Conservation (phyloP, 2,113 vertebrate genomes). For the Cynocephalus volans region DNA sequence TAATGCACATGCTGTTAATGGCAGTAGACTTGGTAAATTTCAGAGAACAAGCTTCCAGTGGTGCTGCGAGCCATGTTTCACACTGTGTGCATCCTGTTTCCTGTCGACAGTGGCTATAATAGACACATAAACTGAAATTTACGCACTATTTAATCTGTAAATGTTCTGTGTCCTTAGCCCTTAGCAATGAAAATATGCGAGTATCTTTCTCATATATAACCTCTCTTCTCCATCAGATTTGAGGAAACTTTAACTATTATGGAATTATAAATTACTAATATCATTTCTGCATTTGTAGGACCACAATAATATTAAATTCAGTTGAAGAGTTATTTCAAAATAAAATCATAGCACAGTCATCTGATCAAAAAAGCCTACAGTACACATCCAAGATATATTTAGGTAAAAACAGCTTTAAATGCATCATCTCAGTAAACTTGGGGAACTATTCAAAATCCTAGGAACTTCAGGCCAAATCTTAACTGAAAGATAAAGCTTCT, state of each 20-base stretch:
- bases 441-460: background rate
- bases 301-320: background rate
- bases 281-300: background rate
- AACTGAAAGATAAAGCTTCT: background rate
- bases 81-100: constrained; percentile 41
- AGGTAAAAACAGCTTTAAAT: constrained; percentile 30
- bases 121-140: constrained; percentile 66
- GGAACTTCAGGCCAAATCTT: background rate
- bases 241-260: constrained; percentile 49
- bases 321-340: constrained; percentile 28
- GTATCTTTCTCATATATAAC: constrained; percentile 31
- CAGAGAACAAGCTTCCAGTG: constrained; percentile 44
- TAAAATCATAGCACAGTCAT: background rate
- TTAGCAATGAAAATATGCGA: constrained; percentile 66
- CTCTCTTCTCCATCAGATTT: background rate
- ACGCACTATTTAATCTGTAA: constrained; percentile 75
- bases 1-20: background rate
- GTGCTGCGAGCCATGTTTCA: background rate
- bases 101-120: constrained; percentile 38
- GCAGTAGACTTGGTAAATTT: constrained; percentile 24
- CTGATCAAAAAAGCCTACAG: background rate
- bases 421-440: background rate
- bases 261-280: constrained; percentile 30
- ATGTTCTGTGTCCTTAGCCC: constrained; percentile 61
- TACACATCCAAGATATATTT: background rate